phyloP scores from a whole-genome alignment of 2,113 vertebrate species.

The Thalassoma bifasciatum region DNA sequence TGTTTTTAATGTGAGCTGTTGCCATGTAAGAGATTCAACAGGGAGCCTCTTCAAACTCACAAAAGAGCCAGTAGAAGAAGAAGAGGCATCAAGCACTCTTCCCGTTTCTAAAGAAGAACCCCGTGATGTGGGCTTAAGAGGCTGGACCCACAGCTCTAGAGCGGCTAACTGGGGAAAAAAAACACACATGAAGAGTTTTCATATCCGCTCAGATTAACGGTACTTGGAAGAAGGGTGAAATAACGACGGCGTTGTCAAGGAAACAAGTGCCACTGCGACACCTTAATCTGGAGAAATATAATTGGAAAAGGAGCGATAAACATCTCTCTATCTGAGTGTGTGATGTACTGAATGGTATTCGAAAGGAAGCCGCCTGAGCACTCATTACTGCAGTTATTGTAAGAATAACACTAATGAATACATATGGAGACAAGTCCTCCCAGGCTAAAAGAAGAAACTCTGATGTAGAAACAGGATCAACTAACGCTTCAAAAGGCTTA shows the following conservation, averaged over 20 bases:
- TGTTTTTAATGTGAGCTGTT: constrained; percentile 50
- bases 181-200: constrained; percentile 70
- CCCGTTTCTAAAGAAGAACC: constrained; percentile 42
- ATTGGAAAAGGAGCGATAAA: constrained; percentile 81
- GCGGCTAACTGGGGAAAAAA: constrained; percentile 43
- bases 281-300: constrained; percentile 81
- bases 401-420: constrained; percentile 73
- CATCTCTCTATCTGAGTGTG: constrained; percentile 75
- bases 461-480: constrained; percentile 43
- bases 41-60: constrained; percentile 48
- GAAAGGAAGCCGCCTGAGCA: constrained; percentile 58
- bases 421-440: constrained; percentile 37
- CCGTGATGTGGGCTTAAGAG: constrained; percentile 52
- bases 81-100: constrained; percentile 24
- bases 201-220: constrained; percentile 74
- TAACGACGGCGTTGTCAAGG: constrained; percentile 81
- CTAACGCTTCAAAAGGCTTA: constrained; percentile 37
- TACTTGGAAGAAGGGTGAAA: constrained; percentile 69
- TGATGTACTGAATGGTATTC: constrained; percentile 63
- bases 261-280: constrained; percentile 78
- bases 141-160: constrained; percentile 43
- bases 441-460: constrained; percentile 34
- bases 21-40: constrained; percentile 44
- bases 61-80: background rate
- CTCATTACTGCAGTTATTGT: constrained; percentile 72